These are phyloP conservation scores for Sebastes kiyomatsui DNA, from an alignment of 2,797 vertebrate genomes.

Conservation along the genomic window DNA sequence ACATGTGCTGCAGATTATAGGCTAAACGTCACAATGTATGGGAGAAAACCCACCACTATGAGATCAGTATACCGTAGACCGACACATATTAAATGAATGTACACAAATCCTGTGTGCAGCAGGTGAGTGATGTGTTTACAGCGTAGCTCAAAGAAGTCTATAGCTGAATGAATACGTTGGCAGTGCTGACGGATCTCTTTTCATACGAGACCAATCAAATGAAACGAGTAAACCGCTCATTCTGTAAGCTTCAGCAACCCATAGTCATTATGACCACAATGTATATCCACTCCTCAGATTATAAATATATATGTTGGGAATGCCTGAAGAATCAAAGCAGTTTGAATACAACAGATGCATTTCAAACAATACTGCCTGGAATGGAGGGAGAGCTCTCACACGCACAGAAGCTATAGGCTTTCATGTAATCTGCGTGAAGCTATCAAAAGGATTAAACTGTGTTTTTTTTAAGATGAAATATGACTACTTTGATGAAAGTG, in stretches of 20 bases:
- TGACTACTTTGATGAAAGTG: constrained; percentile 14
- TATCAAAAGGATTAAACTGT: constrained; percentile 21
- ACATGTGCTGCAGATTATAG: background rate
- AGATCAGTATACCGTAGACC: background rate
- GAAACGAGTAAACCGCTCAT: background rate
- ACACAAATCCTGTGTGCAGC: constrained; percentile 1
- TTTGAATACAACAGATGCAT: background rate
- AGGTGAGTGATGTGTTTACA: background rate
- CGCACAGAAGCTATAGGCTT: background rate
- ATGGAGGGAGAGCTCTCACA: background rate
- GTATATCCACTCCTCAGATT: background rate
- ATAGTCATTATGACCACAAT: background rate
- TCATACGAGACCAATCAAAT: constrained; percentile 1
- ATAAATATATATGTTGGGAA: background rate
- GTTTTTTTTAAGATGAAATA: constrained; percentile 18
- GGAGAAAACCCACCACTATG: background rate
- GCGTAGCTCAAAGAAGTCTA: background rate
- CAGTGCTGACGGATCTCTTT: background rate
- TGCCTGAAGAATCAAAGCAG: background rate
- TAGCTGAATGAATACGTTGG: background rate
- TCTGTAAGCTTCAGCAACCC: background rate
- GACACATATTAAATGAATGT: background rate
- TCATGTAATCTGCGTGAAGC: constrained; percentile 4
- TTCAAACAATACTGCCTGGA: background rate
- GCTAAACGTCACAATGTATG: background rate